These are phyloP conservation scores for Tetramorium bicarinatum DNA, from an alignment of 2,888 invertebrate genomes.

Conservation along the genomic window DNA sequence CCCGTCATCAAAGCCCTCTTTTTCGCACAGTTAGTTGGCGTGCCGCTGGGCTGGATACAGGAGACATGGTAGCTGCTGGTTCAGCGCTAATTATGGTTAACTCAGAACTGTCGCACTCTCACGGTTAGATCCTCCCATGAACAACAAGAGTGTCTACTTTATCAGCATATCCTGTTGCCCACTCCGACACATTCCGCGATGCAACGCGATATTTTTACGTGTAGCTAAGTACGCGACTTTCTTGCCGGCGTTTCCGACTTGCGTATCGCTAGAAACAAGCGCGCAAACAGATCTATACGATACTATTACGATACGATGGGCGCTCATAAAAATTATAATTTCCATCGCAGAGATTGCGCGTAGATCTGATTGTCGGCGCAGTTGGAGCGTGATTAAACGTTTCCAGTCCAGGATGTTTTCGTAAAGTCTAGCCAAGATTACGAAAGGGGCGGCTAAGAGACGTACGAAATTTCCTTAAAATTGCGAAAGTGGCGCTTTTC, in stretches of 20 bases:
- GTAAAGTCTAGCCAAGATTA: constrained; percentile 1
- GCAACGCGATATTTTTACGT: constrained; percentile 36
- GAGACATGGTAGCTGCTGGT: constrained; percentile 50
- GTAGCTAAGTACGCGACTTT: background rate
- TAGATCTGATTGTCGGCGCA: background rate
- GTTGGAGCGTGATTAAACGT: background rate
- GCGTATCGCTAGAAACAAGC: background rate
- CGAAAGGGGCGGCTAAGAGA: constrained; percentile 23
- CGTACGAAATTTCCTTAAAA: constrained; percentile 19
- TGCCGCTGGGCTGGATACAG: constrained; percentile 30
- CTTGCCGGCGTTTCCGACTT: background rate
- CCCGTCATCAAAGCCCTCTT: constrained; percentile 24
- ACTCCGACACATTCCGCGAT: constrained; percentile 9
- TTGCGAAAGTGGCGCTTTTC: constrained; percentile 63
- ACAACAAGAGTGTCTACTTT: constrained; percentile 46
- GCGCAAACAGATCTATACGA: background rate
- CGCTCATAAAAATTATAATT: background rate
- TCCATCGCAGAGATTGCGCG: background rate
- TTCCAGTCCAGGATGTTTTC: constrained; percentile 20
- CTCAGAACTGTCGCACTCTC: constrained; percentile 54
- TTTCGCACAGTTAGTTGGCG: constrained; percentile 47
- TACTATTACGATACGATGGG: background rate
- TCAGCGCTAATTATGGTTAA: constrained; percentile 50
- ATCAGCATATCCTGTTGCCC: constrained; percentile 49
- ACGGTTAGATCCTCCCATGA: constrained; percentile 46